phyloP scores from a whole-genome alignment of 2,113 vertebrate genomes.

The Microtus pennsylvanicus region DNA sequence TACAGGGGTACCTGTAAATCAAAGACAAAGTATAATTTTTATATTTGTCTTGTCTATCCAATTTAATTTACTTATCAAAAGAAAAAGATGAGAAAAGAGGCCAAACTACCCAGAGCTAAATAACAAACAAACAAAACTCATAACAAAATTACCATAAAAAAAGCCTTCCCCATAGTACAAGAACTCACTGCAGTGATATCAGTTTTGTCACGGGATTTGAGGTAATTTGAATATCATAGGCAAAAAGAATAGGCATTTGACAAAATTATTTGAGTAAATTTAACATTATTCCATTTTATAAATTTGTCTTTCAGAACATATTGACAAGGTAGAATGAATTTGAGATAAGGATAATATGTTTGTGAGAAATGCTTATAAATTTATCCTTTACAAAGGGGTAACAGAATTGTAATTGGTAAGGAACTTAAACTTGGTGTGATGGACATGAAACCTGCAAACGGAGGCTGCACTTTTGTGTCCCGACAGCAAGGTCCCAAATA shows the following conservation, averaged over 20 bases:
- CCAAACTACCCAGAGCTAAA: accelerated
- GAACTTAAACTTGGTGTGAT: neutral
- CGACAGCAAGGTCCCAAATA: too few species aligned
- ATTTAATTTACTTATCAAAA: conserved; percentile 2
- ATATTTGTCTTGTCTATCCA: neutral
- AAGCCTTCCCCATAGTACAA: neutral
- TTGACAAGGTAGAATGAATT: neutral
- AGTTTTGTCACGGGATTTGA: neutral
- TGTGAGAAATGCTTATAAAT: conserved; percentile 6
- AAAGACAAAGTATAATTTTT: neutral
- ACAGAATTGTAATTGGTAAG: neutral
- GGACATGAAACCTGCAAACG: neutral
- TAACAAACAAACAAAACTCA: neutral
- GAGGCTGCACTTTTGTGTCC: too few species aligned
- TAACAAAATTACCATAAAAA: neutral
- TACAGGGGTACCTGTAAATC: neutral
- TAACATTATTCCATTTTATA: neutral
- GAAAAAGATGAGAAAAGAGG: neutral
- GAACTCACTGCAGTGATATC: neutral
- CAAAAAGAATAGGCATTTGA: neutral
- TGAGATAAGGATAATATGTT: neutral
- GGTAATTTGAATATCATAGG: neutral
- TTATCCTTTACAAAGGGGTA: neutral
- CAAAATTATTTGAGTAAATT: neutral
- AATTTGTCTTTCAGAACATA: neutral